These are phyloP conservation scores for Meleagris gallopavo DNA, from an alignment of 2,113 vertebrate species.

Conservation along the genomic window DNA sequence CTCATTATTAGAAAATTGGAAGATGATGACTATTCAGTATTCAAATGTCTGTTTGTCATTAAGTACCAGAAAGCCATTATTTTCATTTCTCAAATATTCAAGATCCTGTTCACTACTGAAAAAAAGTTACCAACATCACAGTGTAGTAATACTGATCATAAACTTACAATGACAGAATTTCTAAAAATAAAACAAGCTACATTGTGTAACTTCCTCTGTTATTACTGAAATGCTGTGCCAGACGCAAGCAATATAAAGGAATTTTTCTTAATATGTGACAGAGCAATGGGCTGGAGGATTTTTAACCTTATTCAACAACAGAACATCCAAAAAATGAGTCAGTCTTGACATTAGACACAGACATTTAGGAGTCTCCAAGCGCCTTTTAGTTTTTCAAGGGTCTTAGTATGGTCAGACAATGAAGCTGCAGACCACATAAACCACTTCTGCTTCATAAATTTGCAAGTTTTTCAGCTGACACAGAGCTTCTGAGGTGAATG, in stretches of 20 bases:
- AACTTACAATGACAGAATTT: not conserved
- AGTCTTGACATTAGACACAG: not conserved
- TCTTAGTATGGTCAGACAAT: not conserved
- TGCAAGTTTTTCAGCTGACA: not conserved
- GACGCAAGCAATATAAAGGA: not conserved
- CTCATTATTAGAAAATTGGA: not conserved
- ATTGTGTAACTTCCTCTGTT: not conserved
- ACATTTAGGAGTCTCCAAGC: not conserved
- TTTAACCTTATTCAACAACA: not conserved
- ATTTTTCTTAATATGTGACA: not conserved
- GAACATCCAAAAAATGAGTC: not conserved
- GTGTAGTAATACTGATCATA: not conserved
- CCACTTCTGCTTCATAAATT: not conserved
- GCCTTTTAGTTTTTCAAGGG: not conserved
- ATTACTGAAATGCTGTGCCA: not conserved
- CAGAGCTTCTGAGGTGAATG: not conserved
- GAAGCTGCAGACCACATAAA: not conserved
- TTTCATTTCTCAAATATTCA: not conserved
- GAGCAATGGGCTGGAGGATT: not conserved
- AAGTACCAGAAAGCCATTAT: not conserved
- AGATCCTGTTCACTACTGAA: not conserved
- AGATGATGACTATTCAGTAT: not conserved
- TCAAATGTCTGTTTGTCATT: not conserved
- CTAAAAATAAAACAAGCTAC: not conserved
- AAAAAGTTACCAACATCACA: not conserved